These are phyloP conservation scores for Anoncus sp. DNA, from an alignment of 2,888 invertebrate genomes.

Conservation along the genomic window DNA sequence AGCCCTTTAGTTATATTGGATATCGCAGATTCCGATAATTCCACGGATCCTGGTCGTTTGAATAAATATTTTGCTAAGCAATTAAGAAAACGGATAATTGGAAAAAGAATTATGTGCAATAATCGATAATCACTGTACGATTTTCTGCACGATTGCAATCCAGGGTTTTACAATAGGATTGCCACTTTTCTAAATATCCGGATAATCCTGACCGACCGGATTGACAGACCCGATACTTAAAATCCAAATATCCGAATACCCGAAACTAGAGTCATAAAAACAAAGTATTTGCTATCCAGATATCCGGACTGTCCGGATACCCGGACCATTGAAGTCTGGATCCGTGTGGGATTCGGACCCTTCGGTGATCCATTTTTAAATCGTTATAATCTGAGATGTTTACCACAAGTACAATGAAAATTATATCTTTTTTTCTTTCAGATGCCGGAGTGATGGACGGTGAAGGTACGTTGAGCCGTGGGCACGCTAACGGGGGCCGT, in stretches of 20 bases:
- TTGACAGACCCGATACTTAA: too few species aligned
- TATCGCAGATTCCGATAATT: conserved; percentile 49
- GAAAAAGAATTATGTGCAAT: conserved; percentile 55
- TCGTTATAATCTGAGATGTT: not conserved
- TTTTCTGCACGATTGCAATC: not conserved
- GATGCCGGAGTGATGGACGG: conserved; percentile 80
- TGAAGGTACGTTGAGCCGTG: conserved; percentile 80
- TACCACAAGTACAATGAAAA: not conserved
- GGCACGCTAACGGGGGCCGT: conserved; percentile 79
- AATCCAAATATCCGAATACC: too few species aligned
- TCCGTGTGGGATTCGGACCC: too few species aligned
- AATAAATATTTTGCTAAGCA: conserved; percentile 56
- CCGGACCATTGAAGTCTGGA: too few species aligned
- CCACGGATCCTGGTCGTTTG: conserved; percentile 14
- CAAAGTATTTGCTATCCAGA: too few species aligned
- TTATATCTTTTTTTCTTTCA: conserved; percentile 49
- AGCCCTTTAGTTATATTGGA: conserved; percentile 30
- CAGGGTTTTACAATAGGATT: not conserved
- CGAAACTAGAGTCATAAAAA: too few species aligned
- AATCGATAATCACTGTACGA: conserved; percentile 48
- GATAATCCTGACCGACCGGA: too few species aligned
- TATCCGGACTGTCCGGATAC: too few species aligned
- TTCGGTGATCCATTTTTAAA: too few species aligned
- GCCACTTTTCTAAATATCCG: too few species aligned
- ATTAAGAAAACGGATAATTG: conserved; percentile 57